Conservation (phyloP, 2,113 vertebrate species). For the Alexandromys fortis region DNA sequence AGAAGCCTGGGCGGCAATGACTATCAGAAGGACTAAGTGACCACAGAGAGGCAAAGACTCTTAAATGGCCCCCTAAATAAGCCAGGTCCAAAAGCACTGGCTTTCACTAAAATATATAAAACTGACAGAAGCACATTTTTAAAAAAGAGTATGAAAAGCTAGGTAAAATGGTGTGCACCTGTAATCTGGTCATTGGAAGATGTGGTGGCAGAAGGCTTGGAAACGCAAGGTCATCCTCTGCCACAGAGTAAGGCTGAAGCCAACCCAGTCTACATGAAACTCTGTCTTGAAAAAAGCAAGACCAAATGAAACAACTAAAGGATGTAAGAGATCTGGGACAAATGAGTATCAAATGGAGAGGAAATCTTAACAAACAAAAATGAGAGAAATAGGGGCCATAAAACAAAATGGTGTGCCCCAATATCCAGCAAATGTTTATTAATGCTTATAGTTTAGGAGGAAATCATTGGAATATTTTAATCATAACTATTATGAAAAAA, state of each 20-base stretch:
- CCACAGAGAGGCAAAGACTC: background rate
- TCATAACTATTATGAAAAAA: background rate
- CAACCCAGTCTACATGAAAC: background rate
- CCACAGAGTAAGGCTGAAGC: background rate
- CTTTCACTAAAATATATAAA: slow-evolving; percentile 39
- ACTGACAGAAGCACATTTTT: background rate
- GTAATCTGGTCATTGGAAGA: background rate
- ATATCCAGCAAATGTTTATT: background rate
- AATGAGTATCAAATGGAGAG: background rate
- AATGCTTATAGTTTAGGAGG: background rate
- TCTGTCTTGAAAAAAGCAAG: background rate
- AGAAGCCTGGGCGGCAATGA: background rate
- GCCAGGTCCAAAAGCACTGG: background rate
- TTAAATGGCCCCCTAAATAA: background rate
- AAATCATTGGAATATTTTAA: background rate
- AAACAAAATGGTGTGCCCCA: background rate
- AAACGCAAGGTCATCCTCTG: background rate
- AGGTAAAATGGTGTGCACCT: background rate
- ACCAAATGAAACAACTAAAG: background rate
- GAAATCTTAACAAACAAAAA: background rate
- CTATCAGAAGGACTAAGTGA: background rate
- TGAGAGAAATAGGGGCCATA: background rate
- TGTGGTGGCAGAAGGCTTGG: background rate
- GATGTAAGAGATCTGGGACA: background rate
- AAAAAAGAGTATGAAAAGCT: background rate